These are phyloP conservation scores for Pararge aegeria DNA, from an alignment of 1,140 invertebrate species.

Conservation along the genomic window DNA sequence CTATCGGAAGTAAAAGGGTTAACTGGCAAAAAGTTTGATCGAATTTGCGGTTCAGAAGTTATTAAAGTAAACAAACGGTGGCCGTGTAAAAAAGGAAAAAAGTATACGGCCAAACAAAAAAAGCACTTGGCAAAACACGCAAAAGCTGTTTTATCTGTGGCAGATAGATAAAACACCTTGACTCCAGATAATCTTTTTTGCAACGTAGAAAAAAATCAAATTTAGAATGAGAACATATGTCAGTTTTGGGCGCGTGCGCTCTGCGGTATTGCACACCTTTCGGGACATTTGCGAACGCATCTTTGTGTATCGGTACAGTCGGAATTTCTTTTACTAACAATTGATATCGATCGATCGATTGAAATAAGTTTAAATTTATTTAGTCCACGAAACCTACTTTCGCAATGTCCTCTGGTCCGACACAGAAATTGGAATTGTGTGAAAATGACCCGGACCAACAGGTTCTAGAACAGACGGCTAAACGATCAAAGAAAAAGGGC, in stretches of 20 bases:
- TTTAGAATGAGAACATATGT: constrained; percentile 51
- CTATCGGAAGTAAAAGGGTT: constrained; percentile 37
- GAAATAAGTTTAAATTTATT: too few relatives aligned
- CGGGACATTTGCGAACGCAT: constrained; percentile 47
- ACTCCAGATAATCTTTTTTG: constrained; percentile 41
- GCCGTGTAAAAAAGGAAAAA: constrained; percentile 33
- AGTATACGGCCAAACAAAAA: constrained; percentile 30
- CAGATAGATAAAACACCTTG: constrained; percentile 54
- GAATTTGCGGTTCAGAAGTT: constrained; percentile 38
- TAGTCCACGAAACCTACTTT: too few relatives aligned
- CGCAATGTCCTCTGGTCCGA: too few relatives aligned
- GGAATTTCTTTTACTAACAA: neutral
- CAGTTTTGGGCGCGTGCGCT: constrained; percentile 47
- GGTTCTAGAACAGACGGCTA: too few relatives aligned
- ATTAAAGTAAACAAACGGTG: constrained; percentile 39
- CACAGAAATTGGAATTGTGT: too few relatives aligned
- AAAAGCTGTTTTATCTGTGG: constrained; percentile 46
- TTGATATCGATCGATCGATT: neutral
- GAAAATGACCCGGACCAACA: too few relatives aligned
- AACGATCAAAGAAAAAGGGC: too few relatives aligned
- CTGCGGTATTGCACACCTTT: constrained; percentile 60
- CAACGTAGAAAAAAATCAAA: constrained; percentile 41
- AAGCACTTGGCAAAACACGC: constrained; percentile 38
- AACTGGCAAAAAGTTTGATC: constrained; percentile 35
- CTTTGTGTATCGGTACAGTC: constrained; percentile 13